Conservation (phyloP, 2,888 invertebrate species). For the Pelosia muscerda region DNA sequence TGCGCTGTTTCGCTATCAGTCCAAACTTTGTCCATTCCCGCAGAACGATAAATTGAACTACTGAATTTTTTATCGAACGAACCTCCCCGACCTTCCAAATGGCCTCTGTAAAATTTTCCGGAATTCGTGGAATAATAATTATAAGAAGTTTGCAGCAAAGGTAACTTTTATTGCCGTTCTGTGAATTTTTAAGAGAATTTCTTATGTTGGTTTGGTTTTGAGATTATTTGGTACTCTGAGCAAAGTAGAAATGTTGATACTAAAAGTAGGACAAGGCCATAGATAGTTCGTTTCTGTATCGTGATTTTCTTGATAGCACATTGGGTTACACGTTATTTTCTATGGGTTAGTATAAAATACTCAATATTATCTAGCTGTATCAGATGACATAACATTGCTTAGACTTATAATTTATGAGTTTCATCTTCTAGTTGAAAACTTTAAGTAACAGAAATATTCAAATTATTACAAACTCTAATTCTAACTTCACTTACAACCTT, state of each 20-base stretch:
- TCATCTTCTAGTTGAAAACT: no score
- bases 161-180: conserved; percentile 18
- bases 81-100: conserved; percentile 17
- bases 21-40: conserved; percentile 22
- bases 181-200: conserved; percentile 17
- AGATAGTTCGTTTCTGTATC: neutral
- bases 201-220: conserved; percentile 12
- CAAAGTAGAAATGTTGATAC: neutral
- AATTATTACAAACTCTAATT: no score
- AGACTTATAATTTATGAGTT: no score
- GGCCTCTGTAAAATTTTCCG: conserved; percentile 15
- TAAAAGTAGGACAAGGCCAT: neutral
- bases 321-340: neutral
- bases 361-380: no score
- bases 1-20: conserved; percentile 28
- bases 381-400: no score
- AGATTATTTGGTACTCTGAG: neutral
- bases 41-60: conserved; percentile 18
- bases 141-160: conserved; percentile 22
- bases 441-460: no score
- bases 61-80: conserved; percentile 18
- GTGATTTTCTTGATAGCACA: neutral
- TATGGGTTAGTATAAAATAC: neutral
- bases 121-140: conserved; percentile 22
- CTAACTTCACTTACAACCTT: no score